Conservation (phyloP, 1,140 invertebrate species). For the Aricia agestis region DNA sequence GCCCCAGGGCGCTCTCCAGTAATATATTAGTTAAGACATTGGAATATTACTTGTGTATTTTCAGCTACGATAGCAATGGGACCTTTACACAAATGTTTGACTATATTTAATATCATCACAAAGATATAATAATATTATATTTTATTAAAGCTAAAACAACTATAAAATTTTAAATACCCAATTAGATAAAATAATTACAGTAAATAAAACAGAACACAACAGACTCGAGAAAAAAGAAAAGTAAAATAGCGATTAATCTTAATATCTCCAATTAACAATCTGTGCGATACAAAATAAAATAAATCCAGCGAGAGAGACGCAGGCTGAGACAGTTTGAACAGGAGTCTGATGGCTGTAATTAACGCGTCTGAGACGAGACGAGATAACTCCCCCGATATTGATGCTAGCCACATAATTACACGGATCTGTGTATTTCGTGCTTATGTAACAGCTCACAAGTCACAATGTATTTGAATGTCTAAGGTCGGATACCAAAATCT, state of each 20-base stretch:
- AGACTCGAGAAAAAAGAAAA: not conserved
- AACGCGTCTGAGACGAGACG: conserved; percentile 34
- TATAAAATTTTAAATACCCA: too few relatives aligned
- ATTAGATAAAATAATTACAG: too few relatives aligned
- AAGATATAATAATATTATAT: not conserved
- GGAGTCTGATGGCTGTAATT: conserved; percentile 36
- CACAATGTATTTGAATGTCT: not conserved
- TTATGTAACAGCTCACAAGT: conserved; percentile 9
- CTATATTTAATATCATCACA: not conserved
- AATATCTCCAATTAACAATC: conserved; percentile 16
- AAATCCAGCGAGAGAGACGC: conserved; percentile 8
- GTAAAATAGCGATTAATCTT: not conserved
- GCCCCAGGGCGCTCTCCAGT: not conserved
- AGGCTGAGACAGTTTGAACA: conserved; percentile 15
- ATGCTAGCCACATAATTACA: conserved; percentile 10
- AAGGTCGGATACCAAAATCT: not conserved
- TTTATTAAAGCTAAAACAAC: not conserved
- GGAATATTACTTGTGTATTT: conserved; percentile 3
- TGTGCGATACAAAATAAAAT: conserved; percentile 14
- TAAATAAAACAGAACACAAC: too few relatives aligned
- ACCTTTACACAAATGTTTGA: too few relatives aligned
- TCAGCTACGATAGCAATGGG: not conserved
- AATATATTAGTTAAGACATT: conserved; percentile 8
- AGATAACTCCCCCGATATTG: conserved; percentile 25
- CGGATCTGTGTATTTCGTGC: not conserved